A percentile compares a stretch with the other conserved stretches of the same genome.
These are phyloP conservation scores for Pyrochroa serraticornis DNA, from an alignment of 2,888 invertebrate species.

Conservation along the genomic window DNA sequence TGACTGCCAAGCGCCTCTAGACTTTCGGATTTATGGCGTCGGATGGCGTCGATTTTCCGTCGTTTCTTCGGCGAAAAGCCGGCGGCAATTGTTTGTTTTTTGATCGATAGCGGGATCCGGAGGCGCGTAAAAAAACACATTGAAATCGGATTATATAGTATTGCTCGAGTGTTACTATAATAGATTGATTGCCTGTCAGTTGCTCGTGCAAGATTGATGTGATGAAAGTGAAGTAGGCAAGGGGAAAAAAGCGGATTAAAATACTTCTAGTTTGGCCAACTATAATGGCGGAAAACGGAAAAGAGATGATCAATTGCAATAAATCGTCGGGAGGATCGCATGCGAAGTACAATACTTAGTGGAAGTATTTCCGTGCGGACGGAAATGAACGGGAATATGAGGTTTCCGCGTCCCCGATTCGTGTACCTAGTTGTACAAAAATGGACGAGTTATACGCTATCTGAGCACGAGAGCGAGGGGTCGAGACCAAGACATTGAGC, in stretches of 20 bases:
- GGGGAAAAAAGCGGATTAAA: constrained; percentile 32
- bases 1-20: constrained; percentile 40
- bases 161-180: constrained; percentile 42
- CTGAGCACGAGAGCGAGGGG: too few species aligned
- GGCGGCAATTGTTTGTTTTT: constrained; percentile 6
- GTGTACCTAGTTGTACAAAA: too few species aligned
- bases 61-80: neutral
- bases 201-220: constrained; percentile 50
- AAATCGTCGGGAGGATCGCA: too few species aligned
- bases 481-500: too few species aligned
- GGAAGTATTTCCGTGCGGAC: neutral
- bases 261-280: constrained; percentile 28
- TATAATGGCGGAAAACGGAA: constrained; percentile 6
- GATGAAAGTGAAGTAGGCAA: constrained; percentile 42
- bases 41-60: constrained; percentile 20
- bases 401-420: too few species aligned
- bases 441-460: too few species aligned
- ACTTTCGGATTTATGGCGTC: constrained; percentile 38
- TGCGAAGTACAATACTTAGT: neutral
- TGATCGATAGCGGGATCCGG: constrained; percentile 30
- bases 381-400: too few species aligned
- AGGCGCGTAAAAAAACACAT: constrained; percentile 43
- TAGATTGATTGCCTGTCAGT: constrained; percentile 53
- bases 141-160: constrained; percentile 48
- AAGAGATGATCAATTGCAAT: too few species aligned